Evolutionary conservation across 2,113 vertebrate species (phyloP), one percentile per base, ranked within the genome.

Genomic region (Silurus meridionalis): DNA sequence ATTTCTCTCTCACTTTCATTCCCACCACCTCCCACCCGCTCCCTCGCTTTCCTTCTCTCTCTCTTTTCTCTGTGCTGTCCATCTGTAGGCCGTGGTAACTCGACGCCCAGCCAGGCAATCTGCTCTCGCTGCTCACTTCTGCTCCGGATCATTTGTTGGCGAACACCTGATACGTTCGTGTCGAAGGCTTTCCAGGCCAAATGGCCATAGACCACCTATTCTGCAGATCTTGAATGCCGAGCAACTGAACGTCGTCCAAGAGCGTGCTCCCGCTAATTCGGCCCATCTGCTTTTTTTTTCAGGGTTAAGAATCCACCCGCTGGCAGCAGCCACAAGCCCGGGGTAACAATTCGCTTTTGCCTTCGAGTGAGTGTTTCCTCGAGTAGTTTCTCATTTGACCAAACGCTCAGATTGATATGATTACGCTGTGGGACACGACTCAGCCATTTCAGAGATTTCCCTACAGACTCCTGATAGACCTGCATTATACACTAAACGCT

Each of bases 191-290:
- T 89, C 91, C 89, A 91, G 90, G 93, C 94, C 94, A 95, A 95
- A 95, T 95, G 93, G 94, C 93, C 93, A 90, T 92, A 93, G 94
- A 95, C 94, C 94, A 94, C 93, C 93, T 94, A 91, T 94, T 92
- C 92, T 91, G 92, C 90, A 86, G 91, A 87, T 92, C 92, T 87
- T 91, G 48, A 92, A 93, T 92, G 92, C 92, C 90, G 93, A 92
- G 91, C 91, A 90, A 89, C 91, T 94, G 94, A 94, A 94, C 89
- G 88, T 64, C 46, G 25, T 94, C 93, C 94, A 94, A 92, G 89
- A 93, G 91, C 90, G 92, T 91, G 92, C 90, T 93, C 93, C 78
- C 88, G 87, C 91, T 94, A 94, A 95, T 94, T 94, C 92, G 92
- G 91, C 93, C 93, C 94, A 94, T 95, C 95, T 95, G 95, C 55